Evolutionary conservation across 2,113 vertebrate genomes (phyloP), one percentile per base, ranked within the genome.

Genomic region (Ibidorhyncha struthersii): DNA sequence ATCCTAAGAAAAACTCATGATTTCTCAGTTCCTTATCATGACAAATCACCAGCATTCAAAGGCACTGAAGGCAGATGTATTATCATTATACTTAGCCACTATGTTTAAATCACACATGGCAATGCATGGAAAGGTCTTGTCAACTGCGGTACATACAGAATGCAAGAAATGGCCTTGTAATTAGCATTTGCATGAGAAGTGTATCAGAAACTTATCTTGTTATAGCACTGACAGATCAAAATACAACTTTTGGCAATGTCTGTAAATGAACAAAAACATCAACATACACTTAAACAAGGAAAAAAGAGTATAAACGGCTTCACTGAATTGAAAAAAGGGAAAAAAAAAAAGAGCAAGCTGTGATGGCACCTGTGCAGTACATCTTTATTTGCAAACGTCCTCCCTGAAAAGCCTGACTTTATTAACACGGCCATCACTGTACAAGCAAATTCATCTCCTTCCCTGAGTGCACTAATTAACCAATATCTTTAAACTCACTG

Each of bases 161-260:
- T 4, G 19, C 34, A 86, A 92, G 45, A 89, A 80, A 0, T 89
- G 55, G 77, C 89, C 93, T 93, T 79, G 78, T 32, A 72, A 91
- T 79, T 12, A 61, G 52, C 58, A 93, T 90, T 82, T 91, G 43
- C 73, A 85, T 91, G 82, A 97, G 70, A 87, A 91, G 56, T 15
- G 1, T 79, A 96, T 93, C 87, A 85, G 62, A 89, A 87, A 80
- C 19, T 45, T 93, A 69, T 89, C 72, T 92, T 74, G 43, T 76
- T 79, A 61, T 7, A 82, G 49, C 49, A 82, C 73, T 85, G 78
- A 87, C 66, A 85, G 52, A 96, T 72, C 56, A 96, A 82, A 96
- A 87, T 21, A 72, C 22, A 76, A 65, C 34, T 96, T 86, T 69
- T 91, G 90, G 90, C 96, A 96, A 63, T 6, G 63, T 41, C 74